Evolutionary conservation across 2,888 invertebrate species (phyloP).

Genomic region (Parasteatoda lunata): DNA sequence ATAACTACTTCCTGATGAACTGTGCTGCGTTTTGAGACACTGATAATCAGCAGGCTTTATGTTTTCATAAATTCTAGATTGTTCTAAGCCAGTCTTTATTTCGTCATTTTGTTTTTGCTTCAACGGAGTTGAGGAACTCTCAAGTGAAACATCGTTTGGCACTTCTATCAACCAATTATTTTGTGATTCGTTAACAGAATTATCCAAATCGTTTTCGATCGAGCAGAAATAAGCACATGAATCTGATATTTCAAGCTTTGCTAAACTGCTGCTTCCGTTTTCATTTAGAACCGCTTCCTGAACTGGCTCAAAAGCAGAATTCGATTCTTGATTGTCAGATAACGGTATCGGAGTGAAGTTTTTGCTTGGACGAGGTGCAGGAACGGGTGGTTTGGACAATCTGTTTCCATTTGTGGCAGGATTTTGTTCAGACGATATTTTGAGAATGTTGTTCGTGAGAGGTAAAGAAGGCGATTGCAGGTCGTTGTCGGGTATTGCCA

Average conservation of each 20-base stretch:
- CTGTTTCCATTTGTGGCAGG: constrained; percentile 11
- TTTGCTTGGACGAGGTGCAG: constrained; percentile 60
- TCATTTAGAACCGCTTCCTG: background rate
- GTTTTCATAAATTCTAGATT: constrained; percentile 58
- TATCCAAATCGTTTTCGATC: constrained; percentile 2
- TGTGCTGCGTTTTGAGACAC: constrained; percentile 6
- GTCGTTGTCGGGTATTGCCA: constrained; percentile 44
- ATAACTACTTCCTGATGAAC: background rate
- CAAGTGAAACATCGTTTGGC: background rate
- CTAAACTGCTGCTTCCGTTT: constrained; percentile 18
- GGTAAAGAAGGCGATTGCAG: constrained; percentile 27
- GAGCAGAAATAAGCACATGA: constrained; percentile 35
- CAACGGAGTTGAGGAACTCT: background rate
- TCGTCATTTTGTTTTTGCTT: background rate
- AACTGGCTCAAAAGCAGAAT: background rate
- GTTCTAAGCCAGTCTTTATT: background rate
- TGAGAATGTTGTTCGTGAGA: constrained; percentile 33
- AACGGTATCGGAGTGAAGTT: background rate
- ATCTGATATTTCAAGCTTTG: constrained; percentile 54
- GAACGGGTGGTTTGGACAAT: constrained; percentile 44
- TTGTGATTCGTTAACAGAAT: constrained; percentile 4
- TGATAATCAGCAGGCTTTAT: constrained; percentile 45
- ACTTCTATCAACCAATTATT: constrained; percentile 56
- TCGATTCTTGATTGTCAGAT: background rate
- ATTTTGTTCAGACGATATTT: constrained; percentile 26